Conservation (phyloP, 2,113 vertebrate species). For the Nettapus auritus region DNA sequence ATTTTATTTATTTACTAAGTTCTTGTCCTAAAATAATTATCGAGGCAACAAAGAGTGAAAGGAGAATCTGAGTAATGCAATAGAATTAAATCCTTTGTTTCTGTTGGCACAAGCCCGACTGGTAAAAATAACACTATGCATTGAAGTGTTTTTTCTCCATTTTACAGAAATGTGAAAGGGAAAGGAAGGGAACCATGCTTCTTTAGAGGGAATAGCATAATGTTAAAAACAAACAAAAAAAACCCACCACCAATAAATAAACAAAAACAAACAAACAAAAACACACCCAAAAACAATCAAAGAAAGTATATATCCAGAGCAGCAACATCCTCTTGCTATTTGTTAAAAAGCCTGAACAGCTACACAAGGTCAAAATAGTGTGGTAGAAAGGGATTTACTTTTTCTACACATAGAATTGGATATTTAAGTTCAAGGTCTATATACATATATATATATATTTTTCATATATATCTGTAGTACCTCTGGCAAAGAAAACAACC, state of each 20-base stretch:
- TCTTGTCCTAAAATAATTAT: not conserved
- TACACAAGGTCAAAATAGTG: not conserved
- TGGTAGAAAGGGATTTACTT: not conserved
- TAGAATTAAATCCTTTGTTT: not conserved
- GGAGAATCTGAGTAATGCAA: not conserved
- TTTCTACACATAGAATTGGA: not conserved
- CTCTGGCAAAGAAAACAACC: constrained; percentile 1
- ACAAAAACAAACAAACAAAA: not conserved
- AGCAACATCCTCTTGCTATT: not conserved
- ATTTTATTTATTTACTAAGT: not conserved
- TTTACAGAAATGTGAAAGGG: not conserved
- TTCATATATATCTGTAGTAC: constrained; percentile 10
- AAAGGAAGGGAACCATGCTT: not conserved
- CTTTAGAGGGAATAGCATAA: not conserved
- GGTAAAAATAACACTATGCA: not conserved
- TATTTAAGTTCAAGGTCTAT: constrained; percentile 13
- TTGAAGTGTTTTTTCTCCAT: not conserved
- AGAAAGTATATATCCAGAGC: not conserved
- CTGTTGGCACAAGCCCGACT: not conserved
- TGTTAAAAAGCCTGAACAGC: not conserved
- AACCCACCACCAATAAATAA: not conserved
- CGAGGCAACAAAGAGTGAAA: not conserved
- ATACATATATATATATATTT: constrained; percentile 9
- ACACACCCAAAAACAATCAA: not conserved
- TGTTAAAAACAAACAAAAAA: not conserved